Percentiles rank a stretch among this genome's conserved stretches.
Conservation (phyloP, 2,113 vertebrate genomes). For the Telmatochromis brachygnathus region DNA sequence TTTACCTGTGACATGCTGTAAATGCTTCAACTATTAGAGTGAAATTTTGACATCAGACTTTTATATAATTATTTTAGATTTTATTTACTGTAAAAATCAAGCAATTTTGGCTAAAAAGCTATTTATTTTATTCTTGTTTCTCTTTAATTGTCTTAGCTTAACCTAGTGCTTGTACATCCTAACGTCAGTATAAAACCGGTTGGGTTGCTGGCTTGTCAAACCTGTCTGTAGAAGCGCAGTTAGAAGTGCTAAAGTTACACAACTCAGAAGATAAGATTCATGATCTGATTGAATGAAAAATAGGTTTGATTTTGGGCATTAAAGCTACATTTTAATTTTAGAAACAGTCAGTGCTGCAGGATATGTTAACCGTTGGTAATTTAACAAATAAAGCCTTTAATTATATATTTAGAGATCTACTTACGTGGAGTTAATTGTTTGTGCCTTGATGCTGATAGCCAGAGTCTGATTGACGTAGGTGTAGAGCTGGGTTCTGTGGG, state of each 20-base stretch:
- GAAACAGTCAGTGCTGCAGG: fast-evolving
- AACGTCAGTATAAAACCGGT: no score
- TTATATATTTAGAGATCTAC: neutral
- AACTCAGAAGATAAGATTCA: neutral
- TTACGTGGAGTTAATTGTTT: neutral
- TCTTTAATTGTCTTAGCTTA: neutral
- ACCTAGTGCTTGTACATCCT: no score
- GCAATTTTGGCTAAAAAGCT: neutral
- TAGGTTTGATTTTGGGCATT: fast-evolving
- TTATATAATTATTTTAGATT: neutral
- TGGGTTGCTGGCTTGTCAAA: neutral
- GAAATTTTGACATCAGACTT: neutral
- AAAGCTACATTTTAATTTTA: neutral
- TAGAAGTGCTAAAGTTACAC: neutral
- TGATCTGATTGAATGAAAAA: fast-evolving
- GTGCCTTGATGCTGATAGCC: neutral
- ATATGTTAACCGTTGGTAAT: fast-evolving
- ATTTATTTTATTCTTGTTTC: neutral
- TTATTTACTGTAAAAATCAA: neutral
- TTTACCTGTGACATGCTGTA: neutral
- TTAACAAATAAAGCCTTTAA: fast-evolving
- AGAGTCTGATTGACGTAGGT: neutral
- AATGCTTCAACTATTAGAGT: neutral
- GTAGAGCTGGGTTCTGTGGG: neutral
- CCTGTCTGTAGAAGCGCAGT: neutral